Evolutionary conservation across 2,797 vertebrate genomes (phyloP).

Genomic region (Gallirallus australis): DNA sequence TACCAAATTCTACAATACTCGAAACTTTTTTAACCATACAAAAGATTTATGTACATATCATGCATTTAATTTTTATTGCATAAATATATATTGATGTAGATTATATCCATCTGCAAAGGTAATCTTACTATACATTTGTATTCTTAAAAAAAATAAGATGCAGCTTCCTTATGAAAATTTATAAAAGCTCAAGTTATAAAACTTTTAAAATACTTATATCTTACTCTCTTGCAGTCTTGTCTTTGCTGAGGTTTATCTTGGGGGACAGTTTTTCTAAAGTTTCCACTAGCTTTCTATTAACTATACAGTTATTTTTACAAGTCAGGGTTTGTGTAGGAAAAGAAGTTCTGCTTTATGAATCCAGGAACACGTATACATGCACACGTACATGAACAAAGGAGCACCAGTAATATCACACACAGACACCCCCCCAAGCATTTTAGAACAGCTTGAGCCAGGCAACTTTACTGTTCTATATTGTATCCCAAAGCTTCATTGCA

Average conservation of each 20-base stretch:
- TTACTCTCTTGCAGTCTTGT: not conserved
- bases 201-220: not conserved
- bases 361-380: not conserved
- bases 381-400: not conserved
- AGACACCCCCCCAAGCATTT: not conserved
- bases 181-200: not conserved
- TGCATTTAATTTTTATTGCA: not conserved
- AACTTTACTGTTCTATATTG: not conserved
- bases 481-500: not conserved
- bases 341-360: not conserved
- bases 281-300: not conserved
- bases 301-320: not conserved
- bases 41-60: rapidly evolving
- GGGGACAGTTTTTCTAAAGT: not conserved
- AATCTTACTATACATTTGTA: not conserved
- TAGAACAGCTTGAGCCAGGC: not conserved
- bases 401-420: not conserved
- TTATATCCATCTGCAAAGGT: not conserved
- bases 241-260: not conserved
- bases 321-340: not conserved
- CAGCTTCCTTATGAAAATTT: not conserved
- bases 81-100: not conserved
- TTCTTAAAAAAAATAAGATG: not conserved
- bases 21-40: not conserved
- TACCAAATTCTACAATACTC: not conserved